These are phyloP conservation scores for Oncopeltus fasciatus DNA, from an alignment of 1,140 invertebrate species.

Conservation along the genomic window DNA sequence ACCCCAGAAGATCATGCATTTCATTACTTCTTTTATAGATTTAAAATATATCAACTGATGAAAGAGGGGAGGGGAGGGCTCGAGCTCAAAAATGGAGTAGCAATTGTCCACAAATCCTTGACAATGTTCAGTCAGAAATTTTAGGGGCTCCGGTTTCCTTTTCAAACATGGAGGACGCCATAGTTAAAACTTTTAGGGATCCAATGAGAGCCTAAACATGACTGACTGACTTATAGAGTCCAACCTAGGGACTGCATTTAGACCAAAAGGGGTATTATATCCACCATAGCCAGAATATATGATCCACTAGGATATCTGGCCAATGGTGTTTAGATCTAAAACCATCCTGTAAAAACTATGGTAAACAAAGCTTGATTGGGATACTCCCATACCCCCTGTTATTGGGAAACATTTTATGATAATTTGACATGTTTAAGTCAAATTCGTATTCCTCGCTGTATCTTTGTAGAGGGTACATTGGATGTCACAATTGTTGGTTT, in stretches of 20 bases:
- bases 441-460: neutral
- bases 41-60: too few relatives aligned
- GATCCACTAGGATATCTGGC: neutral
- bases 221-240: neutral
- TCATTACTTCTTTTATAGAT: too few relatives aligned
- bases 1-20: neutral
- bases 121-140: too few relatives aligned
- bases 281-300: neutral
- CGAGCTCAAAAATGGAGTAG: neutral
- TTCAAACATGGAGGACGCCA: neutral
- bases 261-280: neutral
- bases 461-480: neutral
- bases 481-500: neutral
- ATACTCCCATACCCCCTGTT: neutral
- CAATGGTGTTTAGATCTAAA: neutral
- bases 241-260: neutral
- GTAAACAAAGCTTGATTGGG: neutral
- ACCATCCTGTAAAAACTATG: too few relatives aligned
- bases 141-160: neutral
- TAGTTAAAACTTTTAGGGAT: neutral
- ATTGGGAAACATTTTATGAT: too few relatives aligned
- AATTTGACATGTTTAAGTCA: neutral
- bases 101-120: neutral
- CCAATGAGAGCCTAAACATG: neutral
- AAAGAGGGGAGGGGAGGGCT: neutral